A percentile compares a stretch with the other conserved stretches of the same genome.
Conservation (phyloP, 2,888 invertebrate genomes). For the Halictus quadricinctus region DNA sequence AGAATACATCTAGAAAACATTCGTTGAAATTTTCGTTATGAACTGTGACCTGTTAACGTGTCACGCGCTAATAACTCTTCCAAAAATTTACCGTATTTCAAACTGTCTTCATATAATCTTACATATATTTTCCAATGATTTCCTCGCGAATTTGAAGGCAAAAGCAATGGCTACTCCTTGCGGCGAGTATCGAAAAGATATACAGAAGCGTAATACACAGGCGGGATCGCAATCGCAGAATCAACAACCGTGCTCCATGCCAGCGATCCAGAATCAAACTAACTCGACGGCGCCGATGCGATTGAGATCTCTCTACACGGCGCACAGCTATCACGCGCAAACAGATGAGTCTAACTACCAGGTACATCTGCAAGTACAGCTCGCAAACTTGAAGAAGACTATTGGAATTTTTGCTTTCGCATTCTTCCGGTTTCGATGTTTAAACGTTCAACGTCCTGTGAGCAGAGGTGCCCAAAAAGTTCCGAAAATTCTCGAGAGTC, state of each 20-base stretch:
- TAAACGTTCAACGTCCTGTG: neutral
- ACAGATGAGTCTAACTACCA: conserved; percentile 75
- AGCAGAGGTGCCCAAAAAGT: neutral
- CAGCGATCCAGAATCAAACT: conserved; percentile 68
- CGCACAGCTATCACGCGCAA: conserved; percentile 85
- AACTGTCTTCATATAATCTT: neutral
- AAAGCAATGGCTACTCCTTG: conserved; percentile 71
- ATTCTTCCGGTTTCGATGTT: neutral
- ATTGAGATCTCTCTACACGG: conserved; percentile 88
- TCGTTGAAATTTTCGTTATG: neutral
- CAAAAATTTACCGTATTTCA: neutral
- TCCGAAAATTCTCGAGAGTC: no score
- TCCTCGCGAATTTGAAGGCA: conserved; percentile 48
- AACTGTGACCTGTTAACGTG: neutral
- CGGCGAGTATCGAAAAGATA: conserved; percentile 72
- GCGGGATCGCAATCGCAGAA: conserved; percentile 50
- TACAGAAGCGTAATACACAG: conserved; percentile 64
- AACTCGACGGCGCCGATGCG: conserved; percentile 82
- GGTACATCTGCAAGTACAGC: conserved; percentile 61
- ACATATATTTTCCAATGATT: neutral
- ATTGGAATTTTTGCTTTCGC: neutral
- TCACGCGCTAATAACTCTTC: neutral
- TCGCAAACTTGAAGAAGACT: neutral
- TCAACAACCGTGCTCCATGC: conserved; percentile 63
- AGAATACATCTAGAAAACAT: neutral